A percentile compares a stretch with the other conserved stretches of the same genome.
phyloP scores from a whole-genome alignment of 2,888 invertebrate species.

The Tryphoninae sp. region DNA sequence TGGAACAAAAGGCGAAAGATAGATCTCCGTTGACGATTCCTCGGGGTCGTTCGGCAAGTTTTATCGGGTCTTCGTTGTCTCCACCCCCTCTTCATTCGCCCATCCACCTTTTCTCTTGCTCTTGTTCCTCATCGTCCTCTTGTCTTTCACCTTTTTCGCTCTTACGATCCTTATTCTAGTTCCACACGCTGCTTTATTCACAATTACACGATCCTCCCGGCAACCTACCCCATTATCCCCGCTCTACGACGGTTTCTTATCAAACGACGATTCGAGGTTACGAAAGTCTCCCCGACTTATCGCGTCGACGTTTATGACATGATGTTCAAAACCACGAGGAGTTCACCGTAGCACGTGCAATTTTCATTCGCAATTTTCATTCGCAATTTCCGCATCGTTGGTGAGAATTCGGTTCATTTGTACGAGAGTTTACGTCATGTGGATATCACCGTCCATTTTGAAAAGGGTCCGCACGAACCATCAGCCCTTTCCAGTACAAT shows the following conservation, averaged over 20 bases:
- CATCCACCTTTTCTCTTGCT: background rate
- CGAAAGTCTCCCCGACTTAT: constrained; percentile 22
- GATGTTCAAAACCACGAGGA: no score
- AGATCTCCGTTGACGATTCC: constrained; percentile 32
- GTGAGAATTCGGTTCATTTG: no score
- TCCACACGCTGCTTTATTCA: constrained; percentile 29
- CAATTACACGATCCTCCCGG: constrained; percentile 24
- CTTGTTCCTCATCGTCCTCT: constrained; percentile 8
- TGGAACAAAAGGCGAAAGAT: constrained; percentile 58
- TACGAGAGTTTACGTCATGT: no score
- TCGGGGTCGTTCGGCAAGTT: constrained; percentile 57
- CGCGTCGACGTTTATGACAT: background rate
- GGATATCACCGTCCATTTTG: no score
- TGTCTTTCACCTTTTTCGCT: constrained; percentile 6
- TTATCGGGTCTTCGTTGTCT: constrained; percentile 54
- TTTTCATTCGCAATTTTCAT: no score
- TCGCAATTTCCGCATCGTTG: no score
- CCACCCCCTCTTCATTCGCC: constrained; percentile 30
- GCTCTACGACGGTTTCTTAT: constrained; percentile 28
- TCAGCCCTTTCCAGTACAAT: no score
- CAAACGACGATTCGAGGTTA: constrained; percentile 22
- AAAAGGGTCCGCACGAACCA: no score
- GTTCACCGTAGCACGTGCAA: no score
- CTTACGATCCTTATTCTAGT: constrained; percentile 18
- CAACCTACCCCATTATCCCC: background rate